Conservation (phyloP, 2,797 vertebrate species). For the Schizothorax lantsangensis region DNA sequence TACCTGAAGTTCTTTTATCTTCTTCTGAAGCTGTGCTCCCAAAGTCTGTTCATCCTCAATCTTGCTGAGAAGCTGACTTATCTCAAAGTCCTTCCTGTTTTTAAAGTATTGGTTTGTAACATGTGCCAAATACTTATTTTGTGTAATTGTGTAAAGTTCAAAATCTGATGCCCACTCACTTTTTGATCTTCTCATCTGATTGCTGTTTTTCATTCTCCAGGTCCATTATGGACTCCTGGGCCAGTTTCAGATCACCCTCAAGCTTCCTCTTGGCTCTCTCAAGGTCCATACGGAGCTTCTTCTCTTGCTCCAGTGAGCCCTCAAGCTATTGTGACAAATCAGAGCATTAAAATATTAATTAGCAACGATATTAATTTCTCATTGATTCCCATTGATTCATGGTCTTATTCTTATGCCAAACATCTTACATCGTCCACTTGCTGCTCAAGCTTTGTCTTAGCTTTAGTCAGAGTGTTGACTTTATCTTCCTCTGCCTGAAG, state of each 20-base stretch:
- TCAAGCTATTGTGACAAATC: conserved; percentile 75
- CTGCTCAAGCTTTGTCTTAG: conserved; percentile 83
- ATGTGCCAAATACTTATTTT: background rate
- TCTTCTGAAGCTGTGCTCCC: conserved; percentile 87
- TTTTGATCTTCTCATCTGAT: conserved; percentile 86
- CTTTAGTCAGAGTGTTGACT: conserved; percentile 68
- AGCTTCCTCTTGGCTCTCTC: conserved; percentile 87
- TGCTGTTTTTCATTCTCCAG: conserved; percentile 87
- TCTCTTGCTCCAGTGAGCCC: conserved; percentile 87
- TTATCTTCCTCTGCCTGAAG: no score
- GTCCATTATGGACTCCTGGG: conserved; percentile 84
- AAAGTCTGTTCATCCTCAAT: conserved; percentile 87
- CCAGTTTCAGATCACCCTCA: conserved; percentile 87
- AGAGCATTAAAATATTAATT: no score
- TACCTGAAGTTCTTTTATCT: conserved; percentile 91
- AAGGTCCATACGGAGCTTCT: conserved; percentile 85
- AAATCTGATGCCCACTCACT: conserved; percentile 68
- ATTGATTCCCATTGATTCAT: no score
- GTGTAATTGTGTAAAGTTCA: conserved; percentile 59
- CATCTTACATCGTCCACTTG: conserved; percentile 86
- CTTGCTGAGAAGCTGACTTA: conserved; percentile 84
- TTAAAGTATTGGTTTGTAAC: background rate
- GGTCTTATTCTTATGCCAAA: conserved; percentile 57
- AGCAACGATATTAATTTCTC: no score
- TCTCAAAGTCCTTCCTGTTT: conserved; percentile 89